These are phyloP conservation scores for Bathybates hornii DNA, from an alignment of 2,113 vertebrate genomes.

Conservation along the genomic window DNA sequence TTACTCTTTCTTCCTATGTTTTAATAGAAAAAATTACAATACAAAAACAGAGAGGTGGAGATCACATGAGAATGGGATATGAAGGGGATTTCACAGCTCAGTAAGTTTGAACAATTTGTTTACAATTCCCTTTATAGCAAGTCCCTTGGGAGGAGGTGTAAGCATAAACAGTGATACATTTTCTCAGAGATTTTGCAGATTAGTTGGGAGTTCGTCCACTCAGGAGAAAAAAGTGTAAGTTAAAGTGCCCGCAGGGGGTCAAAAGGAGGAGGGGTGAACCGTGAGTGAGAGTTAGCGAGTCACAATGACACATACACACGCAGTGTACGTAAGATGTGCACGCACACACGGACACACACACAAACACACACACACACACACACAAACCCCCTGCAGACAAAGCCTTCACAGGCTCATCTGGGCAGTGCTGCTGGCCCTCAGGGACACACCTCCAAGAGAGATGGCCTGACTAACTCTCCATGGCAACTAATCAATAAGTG, in stretches of 20 bases:
- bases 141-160: slow-evolving; percentile 28
- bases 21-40: slow-evolving; percentile 30
- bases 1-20: background rate
- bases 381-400: slow-evolving; percentile 54
- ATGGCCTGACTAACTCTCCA: slow-evolving; percentile 83
- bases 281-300: slow-evolving; percentile 48
- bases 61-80: slow-evolving; percentile 34
- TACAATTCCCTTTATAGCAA: slow-evolving; percentile 54
- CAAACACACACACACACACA: background rate
- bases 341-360: background rate
- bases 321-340: background rate
- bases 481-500: slow-evolving; percentile 98
- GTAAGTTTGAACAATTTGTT: slow-evolving; percentile 66
- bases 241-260: slow-evolving; percentile 14
- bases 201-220: background rate
- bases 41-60: slow-evolving; percentile 25
- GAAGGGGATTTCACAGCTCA: slow-evolving; percentile 62
- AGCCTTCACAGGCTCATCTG: slow-evolving; percentile 74
- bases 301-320: background rate
- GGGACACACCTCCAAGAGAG: slow-evolving; percentile 85
- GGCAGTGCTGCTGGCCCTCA: slow-evolving; percentile 73
- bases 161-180: slow-evolving; percentile 45
- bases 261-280: slow-evolving; percentile 10
- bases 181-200: slow-evolving; percentile 25
- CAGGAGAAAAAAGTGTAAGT: background rate